Conservation (phyloP, 2,113 vertebrate genomes). For the Sorex fumeus region DNA sequence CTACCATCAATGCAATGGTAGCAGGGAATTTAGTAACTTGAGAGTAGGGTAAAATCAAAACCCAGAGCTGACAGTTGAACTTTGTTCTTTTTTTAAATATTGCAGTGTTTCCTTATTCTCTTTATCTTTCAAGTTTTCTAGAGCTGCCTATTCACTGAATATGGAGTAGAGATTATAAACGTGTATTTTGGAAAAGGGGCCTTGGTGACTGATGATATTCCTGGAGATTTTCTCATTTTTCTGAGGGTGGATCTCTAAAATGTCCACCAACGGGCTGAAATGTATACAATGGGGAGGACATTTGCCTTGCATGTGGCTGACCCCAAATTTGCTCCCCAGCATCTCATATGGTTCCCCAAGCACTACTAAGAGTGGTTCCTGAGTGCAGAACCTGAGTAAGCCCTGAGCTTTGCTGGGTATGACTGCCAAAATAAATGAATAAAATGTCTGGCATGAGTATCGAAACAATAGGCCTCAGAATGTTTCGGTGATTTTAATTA, state of each 20-base stretch:
- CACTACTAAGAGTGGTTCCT: no score
- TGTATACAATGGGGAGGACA: no score
- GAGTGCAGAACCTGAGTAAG: no score
- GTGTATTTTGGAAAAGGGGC: constrained; percentile 55
- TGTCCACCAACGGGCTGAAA: neutral
- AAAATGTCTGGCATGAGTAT: constrained; percentile 34
- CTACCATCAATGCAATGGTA: neutral
- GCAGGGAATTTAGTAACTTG: neutral
- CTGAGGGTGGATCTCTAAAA: constrained; percentile 46
- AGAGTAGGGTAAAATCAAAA: constrained; percentile 25
- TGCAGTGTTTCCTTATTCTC: constrained; percentile 30
- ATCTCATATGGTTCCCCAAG: no score
- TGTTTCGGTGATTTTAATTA: constrained; percentile 59
- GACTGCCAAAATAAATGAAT: no score
- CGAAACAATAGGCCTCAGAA: constrained; percentile 55
- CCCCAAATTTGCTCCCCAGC: no score
- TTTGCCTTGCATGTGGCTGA: no score
- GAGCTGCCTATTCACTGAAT: constrained; percentile 41
- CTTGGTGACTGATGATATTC: constrained; percentile 20
- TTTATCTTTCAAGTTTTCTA: constrained; percentile 56
- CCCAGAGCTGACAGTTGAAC: constrained; percentile 42
- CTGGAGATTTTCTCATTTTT: constrained; percentile 46
- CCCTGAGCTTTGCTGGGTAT: no score
- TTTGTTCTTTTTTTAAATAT: constrained; percentile 37
- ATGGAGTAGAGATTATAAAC: neutral